A percentile compares a stretch with the other conserved stretches of the same genome.
phyloP scores from a whole-genome alignment of 2,888 invertebrate species.

The Operophtera brumata region DNA sequence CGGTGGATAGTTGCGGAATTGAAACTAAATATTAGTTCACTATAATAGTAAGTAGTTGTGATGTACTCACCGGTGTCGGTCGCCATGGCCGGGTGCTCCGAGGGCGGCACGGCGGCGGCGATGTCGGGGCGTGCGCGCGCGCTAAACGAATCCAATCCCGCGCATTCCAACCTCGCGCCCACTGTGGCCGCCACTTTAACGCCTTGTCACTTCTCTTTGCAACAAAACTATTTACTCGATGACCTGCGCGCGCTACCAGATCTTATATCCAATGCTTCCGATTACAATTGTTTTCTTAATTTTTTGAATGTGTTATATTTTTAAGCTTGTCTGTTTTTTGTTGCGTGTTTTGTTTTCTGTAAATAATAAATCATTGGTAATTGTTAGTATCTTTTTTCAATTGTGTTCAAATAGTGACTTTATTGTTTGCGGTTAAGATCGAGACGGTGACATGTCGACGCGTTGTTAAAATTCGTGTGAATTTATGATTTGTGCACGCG shows the following conservation, averaged over 20 bases:
- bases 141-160: constrained; percentile 73
- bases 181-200: constrained; percentile 71
- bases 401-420: constrained; percentile 4
- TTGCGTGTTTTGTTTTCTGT: constrained; percentile 53
- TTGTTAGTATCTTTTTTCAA: constrained; percentile 29
- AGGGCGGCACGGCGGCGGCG: constrained; percentile 76
- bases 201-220: constrained; percentile 52
- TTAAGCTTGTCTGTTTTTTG: constrained; percentile 49
- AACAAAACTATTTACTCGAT: constrained; percentile 33
- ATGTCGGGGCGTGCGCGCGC: constrained; percentile 72
- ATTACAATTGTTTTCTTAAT: constrained; percentile 27
- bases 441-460: constrained; percentile 45
- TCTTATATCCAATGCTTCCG: constrained; percentile 25
- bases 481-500: constrained; percentile 37
- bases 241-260: constrained; percentile 34
- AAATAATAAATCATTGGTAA: constrained; percentile 30
- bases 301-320: constrained; percentile 31
- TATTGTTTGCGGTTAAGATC: constrained; percentile 29
- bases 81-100: constrained; percentile 77
- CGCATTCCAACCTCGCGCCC: constrained; percentile 74
- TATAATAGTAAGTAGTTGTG: constrained; percentile 5
- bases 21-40: not conserved
- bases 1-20: not conserved
- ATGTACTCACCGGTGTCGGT: constrained; percentile 73
- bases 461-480: constrained; percentile 34